Percentiles rank a stretch among this genome's conserved stretches.
Evolutionary conservation across 2,797 vertebrate genomes (phyloP).

Genomic region (Enteromius fasciolatus): DNA sequence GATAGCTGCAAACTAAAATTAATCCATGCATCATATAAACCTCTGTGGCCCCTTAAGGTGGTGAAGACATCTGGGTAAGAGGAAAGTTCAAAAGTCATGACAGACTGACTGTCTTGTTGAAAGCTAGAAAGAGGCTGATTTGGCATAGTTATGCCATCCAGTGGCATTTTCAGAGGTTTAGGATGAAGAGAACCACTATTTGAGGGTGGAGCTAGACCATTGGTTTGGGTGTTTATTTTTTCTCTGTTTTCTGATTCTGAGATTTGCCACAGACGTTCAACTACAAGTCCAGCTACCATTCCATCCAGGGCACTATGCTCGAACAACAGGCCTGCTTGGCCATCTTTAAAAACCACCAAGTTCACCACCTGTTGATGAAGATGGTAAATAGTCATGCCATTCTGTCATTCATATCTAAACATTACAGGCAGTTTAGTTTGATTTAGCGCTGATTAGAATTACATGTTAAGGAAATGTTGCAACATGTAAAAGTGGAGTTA

Average conservation of each 20-base stretch:
- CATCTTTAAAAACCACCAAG: conserved; percentile 77
- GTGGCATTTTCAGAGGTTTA: conserved; percentile 64
- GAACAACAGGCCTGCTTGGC: conserved; percentile 78
- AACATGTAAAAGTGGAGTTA: not conserved
- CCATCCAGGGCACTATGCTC: conserved; percentile 81
- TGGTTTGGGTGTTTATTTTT: conserved; percentile 46
- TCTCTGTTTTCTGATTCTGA: conserved; percentile 74
- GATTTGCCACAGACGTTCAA: conserved; percentile 71
- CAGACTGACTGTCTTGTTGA: conserved; percentile 64
- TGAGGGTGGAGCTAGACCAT: conserved; percentile 53
- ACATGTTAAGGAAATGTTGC: not conserved
- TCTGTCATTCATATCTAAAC: not conserved
- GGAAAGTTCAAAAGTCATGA: conserved; percentile 76
- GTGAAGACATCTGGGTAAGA: conserved; percentile 80
- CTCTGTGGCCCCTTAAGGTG: conserved; percentile 72
- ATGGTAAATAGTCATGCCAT: not conserved
- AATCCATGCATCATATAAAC: conserved; percentile 81
- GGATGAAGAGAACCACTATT: conserved; percentile 50
- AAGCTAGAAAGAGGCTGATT: conserved; percentile 35
- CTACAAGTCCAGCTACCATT: conserved; percentile 80
- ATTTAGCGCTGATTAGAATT: not conserved
- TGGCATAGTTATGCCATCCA: conserved; percentile 58
- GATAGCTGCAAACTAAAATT: conserved; percentile 82
- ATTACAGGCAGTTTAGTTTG: not conserved
- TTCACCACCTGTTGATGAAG: conserved; percentile 73